phyloP scores from a whole-genome alignment of 2,888 invertebrate genomes.

The Volucella zonaria region DNA sequence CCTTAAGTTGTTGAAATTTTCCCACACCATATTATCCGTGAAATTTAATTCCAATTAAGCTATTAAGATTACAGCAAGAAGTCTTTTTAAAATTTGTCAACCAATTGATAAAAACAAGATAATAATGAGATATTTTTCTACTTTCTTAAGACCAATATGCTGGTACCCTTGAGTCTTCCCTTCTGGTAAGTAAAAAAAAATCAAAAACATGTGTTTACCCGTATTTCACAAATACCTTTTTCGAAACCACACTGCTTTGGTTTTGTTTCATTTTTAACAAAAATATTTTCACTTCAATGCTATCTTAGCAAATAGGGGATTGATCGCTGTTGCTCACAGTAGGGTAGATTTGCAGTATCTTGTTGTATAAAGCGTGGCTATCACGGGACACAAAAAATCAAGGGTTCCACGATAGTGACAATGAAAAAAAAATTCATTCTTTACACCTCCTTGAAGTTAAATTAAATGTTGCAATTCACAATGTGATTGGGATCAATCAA shows the following conservation, averaged over 20 bases:
- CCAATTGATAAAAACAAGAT: slow-evolving; percentile 53
- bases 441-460: slow-evolving; percentile 49
- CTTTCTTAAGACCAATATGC: slow-evolving; percentile 46
- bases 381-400: slow-evolving; percentile 54
- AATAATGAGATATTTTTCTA: slow-evolving; percentile 34
- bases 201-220: slow-evolving; percentile 50
- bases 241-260: slow-evolving; percentile 45
- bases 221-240: slow-evolving; percentile 53
- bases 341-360: slow-evolving; percentile 46
- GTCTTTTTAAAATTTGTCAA: slow-evolving; percentile 61
- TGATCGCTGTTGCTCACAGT: slow-evolving; percentile 49
- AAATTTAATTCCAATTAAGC: slow-evolving; percentile 50
- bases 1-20: not conserved
- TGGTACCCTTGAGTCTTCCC: slow-evolving; percentile 57
- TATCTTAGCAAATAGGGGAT: slow-evolving; percentile 58
- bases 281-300: slow-evolving; percentile 34
- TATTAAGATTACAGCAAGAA: slow-evolving; percentile 27
- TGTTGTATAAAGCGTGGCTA: slow-evolving; percentile 58
- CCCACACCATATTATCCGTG: slow-evolving; percentile 40
- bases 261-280: slow-evolving; percentile 44
- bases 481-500: slow-evolving; percentile 56
- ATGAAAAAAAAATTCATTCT: slow-evolving; percentile 43
- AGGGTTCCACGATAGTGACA: slow-evolving; percentile 44
- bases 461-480: slow-evolving; percentile 16
- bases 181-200: slow-evolving; percentile 6